phyloP scores from a whole-genome alignment of 35 echinoderm and acorn worm species.

The Diadema setosum region DNA sequence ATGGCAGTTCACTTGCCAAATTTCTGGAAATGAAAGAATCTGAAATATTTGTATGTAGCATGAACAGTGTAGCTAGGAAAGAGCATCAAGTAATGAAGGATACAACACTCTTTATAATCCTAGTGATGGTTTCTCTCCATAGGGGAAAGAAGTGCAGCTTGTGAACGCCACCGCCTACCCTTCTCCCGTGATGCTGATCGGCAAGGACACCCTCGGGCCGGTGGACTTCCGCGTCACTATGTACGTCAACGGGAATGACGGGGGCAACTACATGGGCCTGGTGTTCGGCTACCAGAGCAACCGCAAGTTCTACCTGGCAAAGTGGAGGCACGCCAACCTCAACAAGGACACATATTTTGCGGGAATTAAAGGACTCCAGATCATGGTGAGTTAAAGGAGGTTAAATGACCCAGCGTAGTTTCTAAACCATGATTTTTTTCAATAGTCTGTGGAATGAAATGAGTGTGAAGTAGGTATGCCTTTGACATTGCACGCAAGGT shows the following conservation, averaged over 20 bases:
- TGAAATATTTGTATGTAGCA: no score
- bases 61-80: no score
- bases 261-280: conserved; percentile 80
- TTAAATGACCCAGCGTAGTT: no score
- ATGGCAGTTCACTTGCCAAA: no score
- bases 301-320: conserved; percentile 84
- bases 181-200: conserved; percentile 57
- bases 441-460: no score
- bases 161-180: conserved; percentile 58
- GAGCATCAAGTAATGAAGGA: no score
- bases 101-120: no score
- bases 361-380: conserved; percentile 87
- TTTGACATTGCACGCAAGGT: no score
- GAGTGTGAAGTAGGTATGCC: no score
- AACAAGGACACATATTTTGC: conserved; percentile 59
- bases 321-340: conserved; percentile 76
- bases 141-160: conserved; percentile 83
- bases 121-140: not conserved
- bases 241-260: conserved; percentile 66
- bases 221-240: conserved; percentile 67
- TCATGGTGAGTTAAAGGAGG: conserved; percentile 80
- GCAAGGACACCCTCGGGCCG: conserved; percentile 31
- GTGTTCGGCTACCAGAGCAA: conserved; percentile 95
- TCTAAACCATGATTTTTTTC: no score
- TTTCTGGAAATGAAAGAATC: no score